Conservation (phyloP, 2,888 invertebrate species). For the Tethea ocularis region DNA sequence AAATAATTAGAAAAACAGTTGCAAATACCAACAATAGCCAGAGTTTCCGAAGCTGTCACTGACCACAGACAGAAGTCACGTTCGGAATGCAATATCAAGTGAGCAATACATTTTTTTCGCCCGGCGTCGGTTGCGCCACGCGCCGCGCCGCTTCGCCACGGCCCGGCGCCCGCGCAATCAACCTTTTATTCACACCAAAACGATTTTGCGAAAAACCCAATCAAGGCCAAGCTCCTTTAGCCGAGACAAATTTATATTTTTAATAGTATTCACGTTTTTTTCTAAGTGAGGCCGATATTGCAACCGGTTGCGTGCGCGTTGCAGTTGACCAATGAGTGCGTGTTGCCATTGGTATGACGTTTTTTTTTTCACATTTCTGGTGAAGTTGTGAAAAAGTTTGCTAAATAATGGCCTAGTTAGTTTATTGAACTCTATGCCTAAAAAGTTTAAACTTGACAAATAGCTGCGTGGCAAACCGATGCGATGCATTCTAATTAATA, state of each 20-base stretch:
- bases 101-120: constrained; percentile 53
- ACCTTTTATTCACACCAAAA: constrained; percentile 44
- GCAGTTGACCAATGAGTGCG: constrained; percentile 61
- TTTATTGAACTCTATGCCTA: background rate
- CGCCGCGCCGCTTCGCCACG: constrained; percentile 46
- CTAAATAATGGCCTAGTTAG: constrained; percentile 12
- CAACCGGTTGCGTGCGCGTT: constrained; percentile 60
- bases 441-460: background rate
- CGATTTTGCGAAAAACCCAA: constrained; percentile 61
- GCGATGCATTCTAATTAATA: background rate
- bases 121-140: constrained; percentile 34
- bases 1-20: background rate
- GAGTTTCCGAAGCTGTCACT: background rate
- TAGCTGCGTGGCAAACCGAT: background rate
- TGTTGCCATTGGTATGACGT: constrained; percentile 39
- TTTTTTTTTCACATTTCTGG: constrained; percentile 18
- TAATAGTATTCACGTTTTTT: constrained; percentile 56
- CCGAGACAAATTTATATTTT: constrained; percentile 74
- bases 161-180: constrained; percentile 65
- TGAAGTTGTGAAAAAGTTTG: constrained; percentile 10
- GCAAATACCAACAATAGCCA: background rate
- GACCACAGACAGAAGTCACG: constrained; percentile 43
- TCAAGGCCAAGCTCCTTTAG: constrained; percentile 69
- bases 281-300: constrained; percentile 34
- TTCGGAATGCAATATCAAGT: constrained; percentile 54